Evolutionary conservation across 2,888 invertebrate genomes (phyloP).

Genomic region (Sepiola atlantica): DNA sequence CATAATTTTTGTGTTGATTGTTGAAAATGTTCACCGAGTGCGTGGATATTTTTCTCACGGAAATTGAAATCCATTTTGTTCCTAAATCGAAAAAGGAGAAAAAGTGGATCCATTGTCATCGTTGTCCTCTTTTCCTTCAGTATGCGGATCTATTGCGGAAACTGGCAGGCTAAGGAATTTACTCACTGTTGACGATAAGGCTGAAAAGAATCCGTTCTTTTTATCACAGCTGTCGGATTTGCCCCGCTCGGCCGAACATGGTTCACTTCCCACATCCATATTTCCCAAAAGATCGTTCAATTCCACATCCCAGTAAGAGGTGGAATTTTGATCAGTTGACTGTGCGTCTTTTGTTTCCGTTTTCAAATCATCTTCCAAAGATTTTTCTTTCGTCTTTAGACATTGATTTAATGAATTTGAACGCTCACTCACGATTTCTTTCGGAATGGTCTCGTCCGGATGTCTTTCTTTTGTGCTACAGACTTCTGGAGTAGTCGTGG

Average conservation of each 20-base stretch:
- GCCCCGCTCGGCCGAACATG: background rate
- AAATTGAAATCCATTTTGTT: background rate
- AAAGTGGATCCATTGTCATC: background rate
- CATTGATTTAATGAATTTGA: background rate
- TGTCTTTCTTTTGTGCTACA: background rate
- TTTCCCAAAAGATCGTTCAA: background rate
- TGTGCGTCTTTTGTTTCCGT: background rate
- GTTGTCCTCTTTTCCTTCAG: background rate
- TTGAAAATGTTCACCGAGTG: too few species aligned
- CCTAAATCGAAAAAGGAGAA: background rate
- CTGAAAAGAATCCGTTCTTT: background rate
- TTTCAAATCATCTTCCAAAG: background rate
- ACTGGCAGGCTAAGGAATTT: background rate
- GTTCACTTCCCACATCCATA: background rate
- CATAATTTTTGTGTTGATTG: too few species aligned
- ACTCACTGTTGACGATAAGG: background rate
- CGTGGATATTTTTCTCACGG: too few species aligned
- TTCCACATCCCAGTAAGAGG: background rate
- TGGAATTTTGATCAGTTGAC: background rate
- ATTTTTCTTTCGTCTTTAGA: background rate
- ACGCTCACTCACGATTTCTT: background rate
- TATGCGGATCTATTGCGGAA: background rate
- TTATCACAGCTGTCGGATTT: background rate
- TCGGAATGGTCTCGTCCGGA: background rate
- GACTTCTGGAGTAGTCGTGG: background rate